Conservation (phyloP, 2,113 vertebrate genomes). For the Ibidorhyncha struthersii region DNA sequence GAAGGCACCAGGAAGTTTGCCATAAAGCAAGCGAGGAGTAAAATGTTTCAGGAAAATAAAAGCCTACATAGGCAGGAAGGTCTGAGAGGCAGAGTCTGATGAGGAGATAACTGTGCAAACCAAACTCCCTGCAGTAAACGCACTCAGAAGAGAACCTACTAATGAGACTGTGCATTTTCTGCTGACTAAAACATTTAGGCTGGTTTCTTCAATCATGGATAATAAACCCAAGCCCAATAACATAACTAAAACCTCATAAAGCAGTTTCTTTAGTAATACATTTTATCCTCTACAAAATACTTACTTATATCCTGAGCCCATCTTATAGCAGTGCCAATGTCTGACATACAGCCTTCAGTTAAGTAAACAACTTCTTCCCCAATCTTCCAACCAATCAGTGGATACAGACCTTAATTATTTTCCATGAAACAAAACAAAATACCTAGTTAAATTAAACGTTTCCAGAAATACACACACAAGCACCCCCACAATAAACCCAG, state of each 20-base stretch:
- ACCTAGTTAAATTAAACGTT: background rate
- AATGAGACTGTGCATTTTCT: background rate
- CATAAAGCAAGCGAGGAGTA: background rate
- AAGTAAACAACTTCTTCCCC: slow-evolving; percentile 89
- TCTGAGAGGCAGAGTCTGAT: background rate
- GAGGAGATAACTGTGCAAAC: background rate
- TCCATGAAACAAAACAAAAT: background rate
- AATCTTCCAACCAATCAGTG: slow-evolving; percentile 96
- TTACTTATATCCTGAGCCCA: slow-evolving; percentile 93
- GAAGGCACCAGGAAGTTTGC: background rate
- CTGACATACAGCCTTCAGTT: slow-evolving; percentile 89
- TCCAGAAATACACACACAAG: background rate
- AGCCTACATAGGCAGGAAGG: background rate
- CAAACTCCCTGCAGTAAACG: background rate
- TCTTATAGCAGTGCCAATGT: slow-evolving; percentile 87
- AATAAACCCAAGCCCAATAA: background rate
- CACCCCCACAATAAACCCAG: background rate
- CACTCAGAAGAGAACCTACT: background rate
- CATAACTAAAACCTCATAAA: background rate
- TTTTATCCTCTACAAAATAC: slow-evolving; percentile 17
- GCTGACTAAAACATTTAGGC: background rate
- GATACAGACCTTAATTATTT: slow-evolving; percentile 86
- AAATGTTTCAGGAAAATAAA: background rate
- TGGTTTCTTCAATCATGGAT: background rate
- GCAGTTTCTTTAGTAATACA: background rate